Evolutionary conservation across 2,113 vertebrate genomes (phyloP), one percentile per base, ranked within the genome.

Genomic region (Kryptolebias marmoratus): DNA sequence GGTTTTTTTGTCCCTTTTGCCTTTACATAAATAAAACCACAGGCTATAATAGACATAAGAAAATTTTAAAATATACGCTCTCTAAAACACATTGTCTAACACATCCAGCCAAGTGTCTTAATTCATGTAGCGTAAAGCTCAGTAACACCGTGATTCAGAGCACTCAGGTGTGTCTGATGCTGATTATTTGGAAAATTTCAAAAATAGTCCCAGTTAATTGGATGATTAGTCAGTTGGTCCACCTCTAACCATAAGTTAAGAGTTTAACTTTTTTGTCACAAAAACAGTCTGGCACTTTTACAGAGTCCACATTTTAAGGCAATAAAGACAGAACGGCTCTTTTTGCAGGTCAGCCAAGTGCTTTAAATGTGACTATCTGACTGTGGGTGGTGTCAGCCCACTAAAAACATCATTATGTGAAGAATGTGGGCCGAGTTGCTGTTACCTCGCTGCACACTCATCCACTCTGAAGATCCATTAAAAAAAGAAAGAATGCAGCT

Each of bases 391-490:
- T 64, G 59, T 39, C 57, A 7, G 5, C 67, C 22, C 39, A 31
- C 45, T 59, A 58, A 73, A 79, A 82, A 62, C 71, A 84, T 70
- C 74, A 36, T 45, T 10, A 27, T 49, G 60, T 52, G 16, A 83
- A 77, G 74, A 73, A 64, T 56, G 73, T 76, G 71, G 77, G 79
- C 73, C 11, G 71, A 75, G 56, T 32, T 75, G 68, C 47, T 66
- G 60, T 61, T 74, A 71, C 62, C 60, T 80, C 59, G 28, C 36
- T 48, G 42, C 55, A 66, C 28, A 73, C 64, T 82, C 67, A 72
- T 76, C 60, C 22, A 30, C 73, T 80, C 44, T 0, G 66, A 64
- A 64, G 73, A 78, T 64, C 72, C 65, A 80, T 85, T 75, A 84
- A 53, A 87, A 80, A 80, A 79, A 65, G 64, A 70, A 59, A 27